Evolutionary conservation across 2,113 vertebrate genomes (phyloP), one percentile per base, ranked within the genome.

Genomic region (Cyanoramphus novaezelandiae): DNA sequence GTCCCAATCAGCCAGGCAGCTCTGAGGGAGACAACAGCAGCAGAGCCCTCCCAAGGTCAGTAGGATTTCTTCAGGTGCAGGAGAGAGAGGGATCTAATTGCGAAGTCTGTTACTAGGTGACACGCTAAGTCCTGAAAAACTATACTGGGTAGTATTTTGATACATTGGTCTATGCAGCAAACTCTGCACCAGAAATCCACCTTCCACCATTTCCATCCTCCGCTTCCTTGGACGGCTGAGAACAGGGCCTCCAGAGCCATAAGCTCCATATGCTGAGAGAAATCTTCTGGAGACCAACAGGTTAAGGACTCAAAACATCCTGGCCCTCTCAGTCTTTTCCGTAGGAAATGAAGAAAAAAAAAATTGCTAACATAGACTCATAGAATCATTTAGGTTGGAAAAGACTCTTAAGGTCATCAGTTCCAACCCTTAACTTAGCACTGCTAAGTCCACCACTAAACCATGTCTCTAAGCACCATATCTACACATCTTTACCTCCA

Each of bases 81-180:
- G 39, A 95, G 50, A 9, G 5, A 81, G 33, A 82, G 75, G 93
- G 20, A 87, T 85, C 65, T 88, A 92, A 88, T 87, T 92, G 85
- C 81, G 59, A 95, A 95, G 62, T 44, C 92, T 95, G 90, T 95
- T 96, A 97, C 95, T 95, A 95, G 88, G 90, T 97, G 92, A 97
- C 90, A 95, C 43, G 90, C 47, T 50, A 63, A 95, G 80, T 82
- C 76, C 86, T 86, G 72, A 90, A 90, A 95, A 93, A 86, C 76
- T 55, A 15, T 50, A 86, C 70, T 82, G 86, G n/a, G 27, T 92
- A 80, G 37, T 75, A 75, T 88, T 96, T 93, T 84, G 88, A 81
- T 78, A 41, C 46, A 71, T 64, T 71, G 35, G 60, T 88, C 76
- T 86, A 67, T 68, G 77, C 72, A 86, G 72, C 47, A 91, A 95